These are phyloP conservation scores for Loripinus fragilis DNA, from an alignment of 2,888 invertebrate genomes.

Conservation along the genomic window DNA sequence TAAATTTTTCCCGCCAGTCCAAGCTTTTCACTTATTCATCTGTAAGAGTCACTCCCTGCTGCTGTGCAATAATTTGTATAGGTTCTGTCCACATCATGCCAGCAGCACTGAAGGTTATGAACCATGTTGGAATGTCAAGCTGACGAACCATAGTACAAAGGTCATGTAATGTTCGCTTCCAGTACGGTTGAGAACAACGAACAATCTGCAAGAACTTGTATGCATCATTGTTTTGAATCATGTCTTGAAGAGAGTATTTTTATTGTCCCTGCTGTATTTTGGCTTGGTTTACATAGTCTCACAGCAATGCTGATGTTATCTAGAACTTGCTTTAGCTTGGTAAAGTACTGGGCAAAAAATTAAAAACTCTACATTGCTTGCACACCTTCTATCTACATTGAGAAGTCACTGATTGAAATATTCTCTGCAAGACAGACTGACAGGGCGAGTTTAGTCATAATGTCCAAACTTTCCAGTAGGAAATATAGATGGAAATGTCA, in stretches of 20 bases:
- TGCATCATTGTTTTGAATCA: slow-evolving; percentile 31
- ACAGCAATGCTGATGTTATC: slow-evolving; percentile 20
- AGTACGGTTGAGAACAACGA: slow-evolving; percentile 41
- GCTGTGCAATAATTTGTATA: slow-evolving; percentile 13
- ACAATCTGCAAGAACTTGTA: slow-evolving; percentile 27
- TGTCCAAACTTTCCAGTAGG: no score
- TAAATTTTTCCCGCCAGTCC: slow-evolving; percentile 50
- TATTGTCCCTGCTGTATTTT: no score
- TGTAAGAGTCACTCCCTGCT: slow-evolving; percentile 19
- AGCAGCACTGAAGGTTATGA: slow-evolving; percentile 37
- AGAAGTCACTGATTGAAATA: slow-evolving; percentile 18
- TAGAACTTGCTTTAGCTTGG: slow-evolving; percentile 38
- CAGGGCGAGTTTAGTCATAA: no score
- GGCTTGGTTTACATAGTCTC: slow-evolving; percentile 16
- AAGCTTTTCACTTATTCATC: slow-evolving; percentile 23
- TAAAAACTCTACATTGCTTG: slow-evolving; percentile 42
- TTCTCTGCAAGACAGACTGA: not conserved
- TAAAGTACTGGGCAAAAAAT: slow-evolving; percentile 43
- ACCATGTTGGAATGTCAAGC: slow-evolving; percentile 36
- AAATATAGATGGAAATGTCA: no score
- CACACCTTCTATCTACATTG: slow-evolving; percentile 38
- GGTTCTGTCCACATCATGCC: slow-evolving; percentile 45
- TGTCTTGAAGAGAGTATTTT: slow-evolving; percentile 1
- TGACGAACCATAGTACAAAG: slow-evolving; percentile 47
- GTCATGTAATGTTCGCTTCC: slow-evolving; percentile 31